Base-by-base conservation (phyloP, 1,140 invertebrate genomes). In the Aethina tumida region DNA sequence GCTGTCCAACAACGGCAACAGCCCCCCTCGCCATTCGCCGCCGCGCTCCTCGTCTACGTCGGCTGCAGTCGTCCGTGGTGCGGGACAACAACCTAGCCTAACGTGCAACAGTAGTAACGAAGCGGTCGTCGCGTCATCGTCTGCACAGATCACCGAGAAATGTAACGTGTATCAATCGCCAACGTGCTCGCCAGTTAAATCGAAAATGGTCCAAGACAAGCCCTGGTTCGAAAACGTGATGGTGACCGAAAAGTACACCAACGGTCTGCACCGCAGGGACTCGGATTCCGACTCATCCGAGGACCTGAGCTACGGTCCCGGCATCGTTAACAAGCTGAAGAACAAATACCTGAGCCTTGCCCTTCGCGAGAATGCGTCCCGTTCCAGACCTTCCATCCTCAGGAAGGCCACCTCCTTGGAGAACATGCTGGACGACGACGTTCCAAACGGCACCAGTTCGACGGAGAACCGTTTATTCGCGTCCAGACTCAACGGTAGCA, bases 261-360 rank as follows among this genome's bases (percentile, higher is more conserved):
- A 45, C 18, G 36, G 34, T 7, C 41, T 37, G 30, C 16, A 38
- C 19, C 10, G n/a, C 5, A 44, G 45, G 22, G 42, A 52, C 10
- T 27, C 13, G 10, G 44, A 50, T 7, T 71, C 70, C 34, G 72
- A 74, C 52, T 72, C 67, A 42, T 76, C 68, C 33, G 84, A 90
- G 63, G 88, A 91, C 53, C 60, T 91, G 12, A 79, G 82, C 47
- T 94, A 93, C 65, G 89, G 89, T 0, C 89, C 89, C 6, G 89
- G 89, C 5, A 92, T 94, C 52, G 89, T 94, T 3, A 86, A 83
- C 48, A 82, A 81, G 52, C 67, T 92, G 26, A 79, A 84, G 54
- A 82, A 81, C 53, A 81, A 84, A 50, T 91, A 89, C 58, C 69
- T 91, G 37, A 86, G 81, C 53, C 66, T 91, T 21, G 82, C 84